Evolutionary conservation across 2,888 invertebrate species (phyloP).

Genomic region (Liodrosophila aerea): DNA sequence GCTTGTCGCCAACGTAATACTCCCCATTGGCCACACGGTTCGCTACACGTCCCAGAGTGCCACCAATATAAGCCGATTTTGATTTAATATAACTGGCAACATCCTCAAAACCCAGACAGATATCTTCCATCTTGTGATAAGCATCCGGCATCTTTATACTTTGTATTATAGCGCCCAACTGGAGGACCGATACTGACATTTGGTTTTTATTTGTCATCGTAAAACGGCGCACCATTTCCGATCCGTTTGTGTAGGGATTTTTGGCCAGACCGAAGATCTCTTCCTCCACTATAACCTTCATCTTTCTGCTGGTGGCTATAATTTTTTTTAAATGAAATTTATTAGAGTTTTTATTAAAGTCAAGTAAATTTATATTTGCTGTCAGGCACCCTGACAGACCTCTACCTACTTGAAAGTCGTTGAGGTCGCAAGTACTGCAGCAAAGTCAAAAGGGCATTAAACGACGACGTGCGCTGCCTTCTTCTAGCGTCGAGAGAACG

Average conservation of each 20-base stretch:
- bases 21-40: slow-evolving; percentile 90
- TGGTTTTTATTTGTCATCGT: slow-evolving; percentile 73
- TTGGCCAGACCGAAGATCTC: slow-evolving; percentile 78
- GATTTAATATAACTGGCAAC: slow-evolving; percentile 80
- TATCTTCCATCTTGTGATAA: slow-evolving; percentile 88
- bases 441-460: slow-evolving; percentile 66
- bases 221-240: slow-evolving; percentile 73
- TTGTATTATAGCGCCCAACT: slow-evolving; percentile 89
- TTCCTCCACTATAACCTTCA: slow-evolving; percentile 68
- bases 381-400: slow-evolving; percentile 37
- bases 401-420: slow-evolving; percentile 45
- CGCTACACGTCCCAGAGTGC: slow-evolving; percentile 92
- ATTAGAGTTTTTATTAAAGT: slow-evolving; percentile 10
- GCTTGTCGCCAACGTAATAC: slow-evolving; percentile 87
- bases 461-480: no score
- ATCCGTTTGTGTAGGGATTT: slow-evolving; percentile 73
- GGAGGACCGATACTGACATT: slow-evolving; percentile 78
- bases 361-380: slow-evolving; percentile 26
- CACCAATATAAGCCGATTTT: slow-evolving; percentile 91
- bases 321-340: slow-evolving; percentile 9
- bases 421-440: slow-evolving; percentile 42
- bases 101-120: slow-evolving; percentile 91
- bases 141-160: slow-evolving; percentile 89
- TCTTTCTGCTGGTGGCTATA: slow-evolving; percentile 23
- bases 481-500: slow-evolving; percentile 21